phyloP scores from a whole-genome alignment of 2,888 invertebrate species.

The Tuta absoluta region DNA sequence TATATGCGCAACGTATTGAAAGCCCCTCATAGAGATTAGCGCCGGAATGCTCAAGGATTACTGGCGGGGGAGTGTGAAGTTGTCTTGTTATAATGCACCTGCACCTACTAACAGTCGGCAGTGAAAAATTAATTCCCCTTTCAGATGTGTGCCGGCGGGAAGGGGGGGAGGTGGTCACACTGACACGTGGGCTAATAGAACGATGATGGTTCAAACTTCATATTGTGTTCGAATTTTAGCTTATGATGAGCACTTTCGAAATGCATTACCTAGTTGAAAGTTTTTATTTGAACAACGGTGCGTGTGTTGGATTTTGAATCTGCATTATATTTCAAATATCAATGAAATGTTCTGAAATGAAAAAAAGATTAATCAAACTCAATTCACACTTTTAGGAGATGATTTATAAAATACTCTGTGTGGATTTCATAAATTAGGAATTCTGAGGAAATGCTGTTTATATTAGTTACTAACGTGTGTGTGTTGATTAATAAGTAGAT shows the following conservation, averaged over 20 bases:
- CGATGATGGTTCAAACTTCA: constrained; percentile 16
- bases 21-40: constrained; percentile 75
- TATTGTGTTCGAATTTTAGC: constrained; percentile 14
- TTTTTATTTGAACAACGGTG: constrained; percentile 14
- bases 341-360: too few relatives aligned
- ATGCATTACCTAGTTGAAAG: neutral
- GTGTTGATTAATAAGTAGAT: too few relatives aligned
- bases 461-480: too few relatives aligned
- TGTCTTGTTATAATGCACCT: constrained; percentile 59
- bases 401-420: too few relatives aligned
- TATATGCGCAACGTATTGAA: constrained; percentile 75
- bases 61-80: constrained; percentile 62
- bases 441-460: too few relatives aligned
- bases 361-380: too few relatives aligned
- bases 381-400: too few relatives aligned
- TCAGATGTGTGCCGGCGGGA: constrained; percentile 11
- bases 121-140: constrained; percentile 50
- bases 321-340: neutral
- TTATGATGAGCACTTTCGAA: neutral
- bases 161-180: neutral
- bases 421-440: too few relatives aligned
- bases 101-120: constrained; percentile 41
- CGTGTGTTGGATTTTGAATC: neutral
- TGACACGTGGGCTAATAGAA: neutral
- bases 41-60: constrained; percentile 72